phyloP scores from a whole-genome alignment of 2,888 invertebrate genomes.

The Beris morrisii region DNA sequence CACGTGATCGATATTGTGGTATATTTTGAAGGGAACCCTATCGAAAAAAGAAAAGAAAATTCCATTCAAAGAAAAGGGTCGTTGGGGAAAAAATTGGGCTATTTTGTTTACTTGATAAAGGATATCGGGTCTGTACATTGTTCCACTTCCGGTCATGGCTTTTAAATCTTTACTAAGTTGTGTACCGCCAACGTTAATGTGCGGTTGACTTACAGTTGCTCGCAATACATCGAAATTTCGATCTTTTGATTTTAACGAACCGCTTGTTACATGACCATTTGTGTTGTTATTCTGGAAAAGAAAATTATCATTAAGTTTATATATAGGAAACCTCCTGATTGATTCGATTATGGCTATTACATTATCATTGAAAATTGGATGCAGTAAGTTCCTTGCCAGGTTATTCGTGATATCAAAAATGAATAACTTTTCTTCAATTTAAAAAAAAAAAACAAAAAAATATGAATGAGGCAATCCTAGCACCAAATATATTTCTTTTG shows the following conservation, averaged over 20 bases:
- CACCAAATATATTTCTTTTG: too few relatives aligned
- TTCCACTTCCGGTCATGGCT: conserved; percentile 65
- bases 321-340: not conserved
- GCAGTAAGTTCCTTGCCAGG: too few relatives aligned
- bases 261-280: conserved; percentile 44
- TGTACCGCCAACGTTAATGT: conserved; percentile 43
- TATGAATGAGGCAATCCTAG: too few relatives aligned
- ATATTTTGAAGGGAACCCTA: conserved; percentile 61
- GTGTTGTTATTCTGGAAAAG: conserved; percentile 45
- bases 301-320: not conserved
- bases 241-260: conserved; percentile 39
- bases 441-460: too few relatives aligned
- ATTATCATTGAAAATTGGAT: too few relatives aligned
- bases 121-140: conserved; percentile 84
- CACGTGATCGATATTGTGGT: conserved; percentile 59
- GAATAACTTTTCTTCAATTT: too few relatives aligned
- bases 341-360: too few relatives aligned
- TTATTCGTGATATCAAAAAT: too few relatives aligned
- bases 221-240: conserved; percentile 48
- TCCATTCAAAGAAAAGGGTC: not conserved
- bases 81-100: not conserved
- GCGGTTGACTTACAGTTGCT: conserved; percentile 72
- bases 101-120: conserved; percentile 75
- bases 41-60: not conserved
- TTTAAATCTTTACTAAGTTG: conserved; percentile 43